Evolutionary conservation across 2,113 vertebrate species (phyloP).

Genomic region (Redunca redunca): DNA sequence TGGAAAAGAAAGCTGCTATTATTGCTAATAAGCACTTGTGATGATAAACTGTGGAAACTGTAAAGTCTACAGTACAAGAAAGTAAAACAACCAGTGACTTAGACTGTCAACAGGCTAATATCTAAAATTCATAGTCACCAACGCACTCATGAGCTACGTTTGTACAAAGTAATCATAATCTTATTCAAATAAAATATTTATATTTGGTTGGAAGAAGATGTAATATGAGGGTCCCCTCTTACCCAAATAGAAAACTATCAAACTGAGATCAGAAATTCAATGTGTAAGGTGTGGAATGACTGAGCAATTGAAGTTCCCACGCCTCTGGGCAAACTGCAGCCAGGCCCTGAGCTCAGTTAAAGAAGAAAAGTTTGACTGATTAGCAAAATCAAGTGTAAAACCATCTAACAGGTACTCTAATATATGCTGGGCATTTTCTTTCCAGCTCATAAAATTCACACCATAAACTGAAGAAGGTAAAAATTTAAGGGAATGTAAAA

Average conservation of each 20-base stretch:
- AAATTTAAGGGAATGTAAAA: conserved; percentile 1
- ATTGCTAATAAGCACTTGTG: not conserved
- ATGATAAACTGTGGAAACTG: not conserved
- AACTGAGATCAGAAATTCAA: not conserved
- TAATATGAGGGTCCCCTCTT: not conserved
- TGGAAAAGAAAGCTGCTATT: not conserved
- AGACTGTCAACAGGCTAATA: not conserved
- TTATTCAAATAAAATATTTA: not conserved
- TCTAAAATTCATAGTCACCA: not conserved
- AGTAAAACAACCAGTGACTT: not conserved
- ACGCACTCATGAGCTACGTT: not conserved
- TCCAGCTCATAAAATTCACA: not conserved
- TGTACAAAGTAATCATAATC: not conserved
- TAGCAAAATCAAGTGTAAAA: conserved; percentile 5
- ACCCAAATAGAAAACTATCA: not conserved
- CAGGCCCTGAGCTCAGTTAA: not conserved
- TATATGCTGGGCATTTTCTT: not conserved
- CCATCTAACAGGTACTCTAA: not conserved
- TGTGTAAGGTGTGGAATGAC: not conserved
- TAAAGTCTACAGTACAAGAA: not conserved
- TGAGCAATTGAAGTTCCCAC: not conserved
- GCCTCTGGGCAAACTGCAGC: not conserved
- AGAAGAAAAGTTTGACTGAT: not conserved
- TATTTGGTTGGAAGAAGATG: not conserved
- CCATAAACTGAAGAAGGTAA: not conserved